phyloP scores from a whole-genome alignment of 2,113 vertebrate species.

The Capra hircus region DNA sequence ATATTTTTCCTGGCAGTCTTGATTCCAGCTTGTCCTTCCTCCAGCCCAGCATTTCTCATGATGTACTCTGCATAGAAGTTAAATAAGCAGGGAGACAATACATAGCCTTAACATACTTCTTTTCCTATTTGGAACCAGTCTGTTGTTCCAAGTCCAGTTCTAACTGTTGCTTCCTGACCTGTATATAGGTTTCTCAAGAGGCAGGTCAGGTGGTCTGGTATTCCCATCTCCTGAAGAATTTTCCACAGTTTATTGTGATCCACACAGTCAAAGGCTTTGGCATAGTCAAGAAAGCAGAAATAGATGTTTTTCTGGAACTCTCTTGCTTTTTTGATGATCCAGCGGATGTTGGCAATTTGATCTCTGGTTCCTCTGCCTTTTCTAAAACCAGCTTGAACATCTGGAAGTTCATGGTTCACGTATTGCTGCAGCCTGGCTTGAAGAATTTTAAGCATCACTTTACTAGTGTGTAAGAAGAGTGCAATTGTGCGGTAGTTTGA shows the following conservation, averaged over 20 bases:
- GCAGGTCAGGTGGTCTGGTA: not conserved
- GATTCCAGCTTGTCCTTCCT: not conserved
- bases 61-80: not conserved
- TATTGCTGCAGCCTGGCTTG: not conserved
- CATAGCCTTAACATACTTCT: not conserved
- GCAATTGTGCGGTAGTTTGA: fast-evolving
- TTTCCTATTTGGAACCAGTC: not conserved
- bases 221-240: not conserved
- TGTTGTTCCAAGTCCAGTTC: not conserved
- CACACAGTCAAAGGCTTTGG: not conserved
- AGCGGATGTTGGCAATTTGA: not conserved
- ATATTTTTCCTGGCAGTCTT: not conserved
- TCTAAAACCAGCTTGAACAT: not conserved
- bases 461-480: not conserved
- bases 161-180: not conserved
- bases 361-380: not conserved
- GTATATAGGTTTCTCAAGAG: not conserved
- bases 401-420: not conserved
- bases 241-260: not conserved
- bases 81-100: not conserved
- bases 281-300: not conserved
- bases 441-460: not conserved
- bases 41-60: not conserved
- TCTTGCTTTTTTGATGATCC: not conserved
- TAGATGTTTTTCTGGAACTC: not conserved